Evolutionary conservation across 2,113 vertebrate species (phyloP).

Genomic region (Rhynchomys soricoides): DNA sequence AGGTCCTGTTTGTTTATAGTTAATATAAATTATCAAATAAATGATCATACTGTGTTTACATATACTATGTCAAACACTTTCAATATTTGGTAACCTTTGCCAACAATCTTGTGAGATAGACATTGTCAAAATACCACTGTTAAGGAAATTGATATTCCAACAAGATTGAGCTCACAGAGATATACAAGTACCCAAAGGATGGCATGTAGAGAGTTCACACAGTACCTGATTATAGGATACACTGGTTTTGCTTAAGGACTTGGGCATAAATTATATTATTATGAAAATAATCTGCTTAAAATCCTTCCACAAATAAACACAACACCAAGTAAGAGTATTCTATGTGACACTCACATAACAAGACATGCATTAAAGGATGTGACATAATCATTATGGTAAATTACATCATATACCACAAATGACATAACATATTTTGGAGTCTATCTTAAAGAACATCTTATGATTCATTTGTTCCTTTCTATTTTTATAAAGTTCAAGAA

Average conservation of each 20-base stretch:
- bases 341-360: neutral
- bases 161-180: neutral
- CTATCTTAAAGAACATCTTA: neutral
- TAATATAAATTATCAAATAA: neutral
- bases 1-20: neutral
- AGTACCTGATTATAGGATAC: neutral
- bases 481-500: constrained; percentile 19
- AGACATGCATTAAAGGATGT: neutral
- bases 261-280: neutral
- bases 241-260: neutral
- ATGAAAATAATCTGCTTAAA: neutral
- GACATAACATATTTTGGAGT: neutral
- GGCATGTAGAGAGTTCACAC: neutral
- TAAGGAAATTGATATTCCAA: neutral
- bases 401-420: neutral
- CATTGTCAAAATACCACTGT: neutral
- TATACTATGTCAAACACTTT: neutral
- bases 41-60: neutral
- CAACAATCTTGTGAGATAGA: neutral
- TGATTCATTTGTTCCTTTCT: neutral
- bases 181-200: neutral
- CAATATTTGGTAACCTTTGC: neutral
- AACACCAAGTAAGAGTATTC: neutral
- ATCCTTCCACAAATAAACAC: neutral
- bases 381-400: neutral